A percentile compares a stretch with the other conserved stretches of the same genome.
Evolutionary conservation across 1,140 invertebrate species (phyloP).

Genomic region (Heliconius congener): DNA sequence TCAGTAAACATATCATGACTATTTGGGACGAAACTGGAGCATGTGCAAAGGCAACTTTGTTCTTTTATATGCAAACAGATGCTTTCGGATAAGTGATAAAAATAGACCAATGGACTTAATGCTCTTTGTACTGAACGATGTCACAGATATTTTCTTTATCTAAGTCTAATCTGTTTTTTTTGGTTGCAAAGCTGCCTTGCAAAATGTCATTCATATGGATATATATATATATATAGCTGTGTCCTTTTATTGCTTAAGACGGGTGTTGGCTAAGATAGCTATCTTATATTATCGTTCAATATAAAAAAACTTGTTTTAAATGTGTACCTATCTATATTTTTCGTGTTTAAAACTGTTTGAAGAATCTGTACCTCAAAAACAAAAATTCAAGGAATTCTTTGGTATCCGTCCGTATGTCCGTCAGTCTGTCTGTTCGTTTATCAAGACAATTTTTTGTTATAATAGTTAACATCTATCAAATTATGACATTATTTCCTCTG

Average conservation of each 20-base stretch:
- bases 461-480: no score
- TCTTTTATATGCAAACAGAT: constrained; percentile 15
- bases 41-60: constrained; percentile 13
- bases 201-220: neutral
- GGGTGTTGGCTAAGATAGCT: no score
- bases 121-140: neutral
- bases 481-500: no score
- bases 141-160: neutral
- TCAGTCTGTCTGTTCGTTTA: no score
- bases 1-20: constrained; percentile 5
- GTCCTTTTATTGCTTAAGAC: neutral
- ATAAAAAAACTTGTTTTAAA: neutral
- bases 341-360: no score
- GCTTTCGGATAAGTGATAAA: constrained; percentile 16
- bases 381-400: no score
- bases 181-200: neutral
- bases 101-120: constrained; percentile 3
- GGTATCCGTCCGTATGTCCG: no score
- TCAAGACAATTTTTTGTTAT: no score
- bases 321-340: neutral
- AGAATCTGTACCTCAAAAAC: no score
- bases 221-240: no score
- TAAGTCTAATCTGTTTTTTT: neutral
- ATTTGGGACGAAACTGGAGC: constrained; percentile 7
- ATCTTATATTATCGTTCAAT: neutral